Evolutionary conservation across 2,888 invertebrate species (phyloP).

Genomic region (Hoplodrina ambigua): DNA sequence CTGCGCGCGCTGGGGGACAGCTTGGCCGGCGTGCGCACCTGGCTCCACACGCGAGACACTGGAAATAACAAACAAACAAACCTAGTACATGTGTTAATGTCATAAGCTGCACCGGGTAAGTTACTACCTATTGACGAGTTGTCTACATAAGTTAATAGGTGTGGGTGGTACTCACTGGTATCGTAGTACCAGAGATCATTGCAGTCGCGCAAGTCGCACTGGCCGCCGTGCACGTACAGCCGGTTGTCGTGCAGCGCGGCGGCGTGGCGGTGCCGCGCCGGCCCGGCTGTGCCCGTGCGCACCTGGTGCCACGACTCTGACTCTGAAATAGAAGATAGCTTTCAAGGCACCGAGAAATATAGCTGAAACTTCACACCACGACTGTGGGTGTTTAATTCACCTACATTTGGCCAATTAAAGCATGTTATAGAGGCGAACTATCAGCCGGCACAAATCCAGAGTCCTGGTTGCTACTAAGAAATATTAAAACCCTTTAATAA

Average conservation of each 20-base stretch:
- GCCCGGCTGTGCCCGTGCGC: conserved; percentile 83
- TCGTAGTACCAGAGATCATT: conserved; percentile 95
- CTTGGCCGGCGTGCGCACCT: conserved; percentile 91
- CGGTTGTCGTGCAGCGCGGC: conserved; percentile 94
- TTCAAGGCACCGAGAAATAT: not conserved
- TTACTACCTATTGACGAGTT: too few relatives aligned
- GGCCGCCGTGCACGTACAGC: conserved; percentile 97
- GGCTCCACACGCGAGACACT: conserved; percentile 92
- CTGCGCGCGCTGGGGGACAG: conserved; percentile 93
- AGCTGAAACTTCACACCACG: not conserved
- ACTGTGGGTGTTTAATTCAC: too few relatives aligned
- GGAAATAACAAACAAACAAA: conserved; percentile 69
- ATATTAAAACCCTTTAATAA: too few relatives aligned
- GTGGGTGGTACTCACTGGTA: conserved; percentile 87
- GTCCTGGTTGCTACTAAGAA: too few relatives aligned
- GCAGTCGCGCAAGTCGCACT: conserved; percentile 95
- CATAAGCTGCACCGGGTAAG: too few relatives aligned
- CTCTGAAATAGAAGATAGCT: conserved; percentile 84
- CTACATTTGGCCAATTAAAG: too few relatives aligned
- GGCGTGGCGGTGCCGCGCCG: conserved; percentile 96
- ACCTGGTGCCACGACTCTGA: conserved; percentile 95
- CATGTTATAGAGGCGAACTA: too few relatives aligned
- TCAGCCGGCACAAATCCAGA: too few relatives aligned
- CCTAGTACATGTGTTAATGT: too few relatives aligned
- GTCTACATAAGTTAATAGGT: too few relatives aligned